phyloP scores from a whole-genome alignment of 2,797 vertebrate genomes.

The Scleropages formosus region DNA sequence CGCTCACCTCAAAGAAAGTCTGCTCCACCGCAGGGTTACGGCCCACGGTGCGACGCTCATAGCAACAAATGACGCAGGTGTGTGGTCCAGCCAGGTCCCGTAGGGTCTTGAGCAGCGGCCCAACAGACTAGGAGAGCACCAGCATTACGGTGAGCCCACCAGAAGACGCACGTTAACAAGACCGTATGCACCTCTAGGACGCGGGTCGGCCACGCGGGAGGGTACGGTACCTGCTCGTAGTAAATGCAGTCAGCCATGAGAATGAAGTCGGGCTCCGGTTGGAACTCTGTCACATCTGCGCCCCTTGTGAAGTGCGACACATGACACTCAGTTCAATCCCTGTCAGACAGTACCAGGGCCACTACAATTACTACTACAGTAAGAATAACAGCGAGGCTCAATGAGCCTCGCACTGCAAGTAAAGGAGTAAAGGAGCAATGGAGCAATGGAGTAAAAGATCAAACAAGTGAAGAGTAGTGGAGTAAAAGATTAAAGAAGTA shows the following conservation, averaged over 20 bases:
- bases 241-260: constrained; percentile 98
- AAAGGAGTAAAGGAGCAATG: too few relatives aligned
- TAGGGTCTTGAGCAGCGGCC: constrained; percentile 85
- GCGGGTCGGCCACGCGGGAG: not conserved
- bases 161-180: not conserved
- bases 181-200: not conserved
- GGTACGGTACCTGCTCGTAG: constrained; percentile 84
- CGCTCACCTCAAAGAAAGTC: constrained; percentile 85
- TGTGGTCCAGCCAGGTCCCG: constrained; percentile 79
- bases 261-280: constrained; percentile 81
- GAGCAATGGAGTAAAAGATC: too few relatives aligned
- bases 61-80: constrained; percentile 90
- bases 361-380: not conserved
- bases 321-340: constrained; percentile 2
- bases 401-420: too few relatives aligned
- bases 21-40: constrained; percentile 89
- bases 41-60: constrained; percentile 90
- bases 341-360: not conserved
- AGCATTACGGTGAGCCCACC: too few relatives aligned
- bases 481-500: too few relatives aligned
- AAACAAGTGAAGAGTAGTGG: too few relatives aligned
- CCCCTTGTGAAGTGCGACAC: constrained; percentile 70
- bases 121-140: constrained; percentile 74
- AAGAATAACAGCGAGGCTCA: too few relatives aligned
- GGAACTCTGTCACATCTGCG: constrained; percentile 76